These are phyloP conservation scores for Ibidorhyncha struthersii DNA, from an alignment of 2,113 vertebrate genomes.

Conservation along the genomic window DNA sequence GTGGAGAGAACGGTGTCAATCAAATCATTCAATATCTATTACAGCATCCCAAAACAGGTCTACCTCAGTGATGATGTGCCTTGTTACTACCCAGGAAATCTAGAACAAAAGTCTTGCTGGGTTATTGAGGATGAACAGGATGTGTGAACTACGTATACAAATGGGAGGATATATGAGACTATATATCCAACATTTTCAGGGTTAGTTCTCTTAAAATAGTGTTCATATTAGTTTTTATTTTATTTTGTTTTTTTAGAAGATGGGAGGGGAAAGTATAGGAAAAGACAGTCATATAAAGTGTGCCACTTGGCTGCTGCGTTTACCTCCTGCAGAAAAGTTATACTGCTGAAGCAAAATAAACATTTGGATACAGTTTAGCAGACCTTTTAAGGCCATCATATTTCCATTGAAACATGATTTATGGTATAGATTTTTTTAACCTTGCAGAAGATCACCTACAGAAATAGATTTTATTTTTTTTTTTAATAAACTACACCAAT, in stretches of 20 bases:
- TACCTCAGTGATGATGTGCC: background rate
- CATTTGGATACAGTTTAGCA: constrained; percentile 26
- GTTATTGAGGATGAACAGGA: background rate
- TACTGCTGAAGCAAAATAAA: constrained; percentile 41
- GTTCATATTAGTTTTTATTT: background rate
- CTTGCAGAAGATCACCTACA: constrained; percentile 46
- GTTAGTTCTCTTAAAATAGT: background rate
- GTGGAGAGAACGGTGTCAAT: background rate
- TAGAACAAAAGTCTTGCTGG: background rate
- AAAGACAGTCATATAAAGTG: background rate
- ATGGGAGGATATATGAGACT: background rate
- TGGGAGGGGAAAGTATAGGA: background rate
- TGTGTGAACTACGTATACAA: background rate
- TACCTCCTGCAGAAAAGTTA: background rate
- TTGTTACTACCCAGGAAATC: background rate
- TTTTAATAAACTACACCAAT: constrained; percentile 55
- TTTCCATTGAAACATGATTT: constrained; percentile 55
- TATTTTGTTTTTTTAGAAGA: background rate
- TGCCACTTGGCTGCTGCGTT: background rate
- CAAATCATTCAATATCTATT: background rate
- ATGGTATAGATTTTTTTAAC: constrained; percentile 58
- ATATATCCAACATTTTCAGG: background rate
- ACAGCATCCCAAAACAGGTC: background rate
- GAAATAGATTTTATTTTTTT: constrained; percentile 43
- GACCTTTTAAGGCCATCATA: constrained; percentile 38